Evolutionary conservation across 1,140 invertebrate species (phyloP).

Genomic region (Forficula auricularia): DNA sequence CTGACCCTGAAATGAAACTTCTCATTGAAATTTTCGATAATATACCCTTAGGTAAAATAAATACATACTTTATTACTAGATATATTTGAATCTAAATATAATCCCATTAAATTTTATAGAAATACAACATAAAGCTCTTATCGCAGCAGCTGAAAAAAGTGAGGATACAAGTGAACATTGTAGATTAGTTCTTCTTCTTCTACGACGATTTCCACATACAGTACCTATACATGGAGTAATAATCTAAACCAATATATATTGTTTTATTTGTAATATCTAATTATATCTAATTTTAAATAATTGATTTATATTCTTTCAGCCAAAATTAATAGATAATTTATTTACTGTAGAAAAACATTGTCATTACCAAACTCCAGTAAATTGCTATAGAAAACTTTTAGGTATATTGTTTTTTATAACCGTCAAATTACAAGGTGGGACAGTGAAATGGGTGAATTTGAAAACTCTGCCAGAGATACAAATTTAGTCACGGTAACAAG

Average conservation of each 20-base stretch:
- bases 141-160: constrained; percentile 66
- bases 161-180: constrained; percentile 78
- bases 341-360: constrained; percentile 57
- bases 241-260: too few species aligned
- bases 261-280: too few species aligned
- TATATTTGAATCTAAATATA: too few species aligned
- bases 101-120: too few species aligned
- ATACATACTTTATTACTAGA: too few species aligned
- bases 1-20: constrained; percentile 33
- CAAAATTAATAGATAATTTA: constrained; percentile 51
- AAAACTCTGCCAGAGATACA: too few species aligned
- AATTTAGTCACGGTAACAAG: too few species aligned
- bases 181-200: constrained; percentile 52
- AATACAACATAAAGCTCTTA: constrained; percentile 53
- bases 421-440: too few species aligned
- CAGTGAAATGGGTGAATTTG: too few species aligned
- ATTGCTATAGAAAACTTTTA: constrained; percentile 50
- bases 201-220: constrained; percentile 66
- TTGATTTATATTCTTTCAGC: constrained; percentile 23
- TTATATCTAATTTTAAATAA: constrained; percentile 9
- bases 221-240: constrained; percentile 55
- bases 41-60: constrained; percentile 6
- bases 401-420: constrained; percentile 15
- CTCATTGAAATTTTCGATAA: constrained; percentile 29
- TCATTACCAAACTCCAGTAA: constrained; percentile 37